Evolutionary conservation across 1,140 invertebrate genomes (phyloP).

Genomic region (Muscidifurax raptorellus): DNA sequence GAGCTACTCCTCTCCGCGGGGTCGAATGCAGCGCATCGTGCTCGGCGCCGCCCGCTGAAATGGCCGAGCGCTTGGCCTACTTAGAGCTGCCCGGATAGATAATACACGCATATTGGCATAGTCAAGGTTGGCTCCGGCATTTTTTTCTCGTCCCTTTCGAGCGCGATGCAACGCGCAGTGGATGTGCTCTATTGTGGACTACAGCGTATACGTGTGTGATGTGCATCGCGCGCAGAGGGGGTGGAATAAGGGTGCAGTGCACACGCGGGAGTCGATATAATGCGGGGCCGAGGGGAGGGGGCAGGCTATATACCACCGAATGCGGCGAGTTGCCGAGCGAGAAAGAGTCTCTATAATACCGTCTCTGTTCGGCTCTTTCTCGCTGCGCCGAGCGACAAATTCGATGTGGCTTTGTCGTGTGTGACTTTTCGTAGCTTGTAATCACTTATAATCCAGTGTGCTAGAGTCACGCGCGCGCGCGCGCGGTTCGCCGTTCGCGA

Average conservation of each 20-base stretch:
- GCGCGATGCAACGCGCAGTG: no score
- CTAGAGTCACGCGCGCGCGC: no score
- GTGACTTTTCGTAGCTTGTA: no score
- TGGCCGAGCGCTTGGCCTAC: neutral
- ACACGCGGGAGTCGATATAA: neutral
- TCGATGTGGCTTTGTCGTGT: no score
- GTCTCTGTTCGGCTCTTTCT: no score
- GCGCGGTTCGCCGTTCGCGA: no score
- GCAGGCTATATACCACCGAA: neutral
- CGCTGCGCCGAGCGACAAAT: no score
- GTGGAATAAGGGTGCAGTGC: neutral
- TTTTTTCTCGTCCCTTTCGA: neutral
- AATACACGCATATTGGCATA: no score
- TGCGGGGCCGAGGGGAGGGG: neutral
- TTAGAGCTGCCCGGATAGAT: neutral
- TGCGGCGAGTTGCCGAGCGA: neutral
- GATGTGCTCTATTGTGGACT: no score
- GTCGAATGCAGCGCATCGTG: neutral
- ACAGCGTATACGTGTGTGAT: neutral
- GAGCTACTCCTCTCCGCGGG: neutral
- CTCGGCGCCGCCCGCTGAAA: neutral
- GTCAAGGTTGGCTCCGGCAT: neutral
- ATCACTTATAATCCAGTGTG: no score
- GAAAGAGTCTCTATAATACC: neutral
- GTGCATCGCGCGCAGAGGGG: no score